Evolutionary conservation across 2,113 vertebrate species (phyloP).

Genomic region (Neofelis nebulosa): DNA sequence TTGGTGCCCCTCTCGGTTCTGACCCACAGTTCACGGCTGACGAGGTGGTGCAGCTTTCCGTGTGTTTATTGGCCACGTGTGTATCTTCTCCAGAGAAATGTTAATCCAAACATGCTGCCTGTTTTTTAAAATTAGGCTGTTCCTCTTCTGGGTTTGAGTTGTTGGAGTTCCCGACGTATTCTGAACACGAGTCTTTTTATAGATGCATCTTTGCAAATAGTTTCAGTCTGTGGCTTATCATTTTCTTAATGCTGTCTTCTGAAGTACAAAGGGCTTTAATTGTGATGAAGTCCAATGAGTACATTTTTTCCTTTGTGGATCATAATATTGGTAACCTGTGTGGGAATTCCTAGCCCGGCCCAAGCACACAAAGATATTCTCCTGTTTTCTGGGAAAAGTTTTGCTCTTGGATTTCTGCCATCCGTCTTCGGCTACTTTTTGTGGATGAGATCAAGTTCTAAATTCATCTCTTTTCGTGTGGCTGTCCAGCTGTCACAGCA

Average conservation of each 20-base stretch:
- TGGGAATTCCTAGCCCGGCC: neutral
- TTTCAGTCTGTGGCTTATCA: neutral
- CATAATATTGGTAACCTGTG: neutral
- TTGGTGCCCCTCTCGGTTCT: rapidly evolving
- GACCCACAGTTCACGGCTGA: rapidly evolving
- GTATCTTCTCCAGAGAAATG: neutral
- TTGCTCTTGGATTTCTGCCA: neutral
- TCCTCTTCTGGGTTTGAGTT: neutral
- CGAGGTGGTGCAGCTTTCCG: rapidly evolving
- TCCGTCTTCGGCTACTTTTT: neutral
- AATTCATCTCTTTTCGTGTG: neutral
- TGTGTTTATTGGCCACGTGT: no score
- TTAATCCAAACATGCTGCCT: neutral
- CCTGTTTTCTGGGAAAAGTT: neutral
- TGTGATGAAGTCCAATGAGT: neutral
- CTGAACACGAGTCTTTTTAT: neutral
- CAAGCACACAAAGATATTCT: neutral
- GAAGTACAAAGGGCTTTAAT: neutral
- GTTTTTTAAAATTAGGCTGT: neutral
- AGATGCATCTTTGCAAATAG: neutral
- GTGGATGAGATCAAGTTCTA: neutral
- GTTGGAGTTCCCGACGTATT: neutral
- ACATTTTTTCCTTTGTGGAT: neutral
- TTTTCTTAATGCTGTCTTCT: neutral
- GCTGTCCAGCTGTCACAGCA: neutral